Conservation (phyloP, 2,797 vertebrate genomes). For the Melanotaenia pygmaea region DNA sequence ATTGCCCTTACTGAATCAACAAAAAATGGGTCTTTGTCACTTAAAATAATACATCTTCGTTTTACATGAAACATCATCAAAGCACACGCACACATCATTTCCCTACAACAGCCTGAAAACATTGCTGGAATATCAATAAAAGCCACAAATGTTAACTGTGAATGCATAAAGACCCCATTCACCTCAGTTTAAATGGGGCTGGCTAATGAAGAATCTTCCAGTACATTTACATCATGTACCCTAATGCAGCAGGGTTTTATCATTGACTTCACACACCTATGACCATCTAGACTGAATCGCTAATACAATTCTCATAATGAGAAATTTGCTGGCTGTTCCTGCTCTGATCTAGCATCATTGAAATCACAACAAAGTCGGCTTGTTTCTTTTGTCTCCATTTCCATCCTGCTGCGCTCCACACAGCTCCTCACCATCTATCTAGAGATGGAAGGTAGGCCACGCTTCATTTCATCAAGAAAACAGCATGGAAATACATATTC, state of each 20-base stretch:
- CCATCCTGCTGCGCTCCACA: constrained; percentile 28
- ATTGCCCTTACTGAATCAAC: constrained; percentile 65
- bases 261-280: constrained; percentile 17
- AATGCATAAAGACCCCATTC: constrained; percentile 30
- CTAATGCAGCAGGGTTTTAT: constrained; percentile 24
- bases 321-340: constrained; percentile 20
- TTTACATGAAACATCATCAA: constrained; percentile 42
- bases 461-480: constrained; percentile 74
- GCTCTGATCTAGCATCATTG: constrained; percentile 39
- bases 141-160: constrained; percentile 35
- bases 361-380: constrained; percentile 53
- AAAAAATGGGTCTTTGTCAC: constrained; percentile 65
- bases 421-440: constrained; percentile 42
- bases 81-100: constrained; percentile 52
- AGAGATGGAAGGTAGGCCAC: constrained; percentile 48
- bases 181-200: constrained; percentile 29
- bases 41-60: constrained; percentile 61
- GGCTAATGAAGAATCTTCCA: constrained; percentile 30
- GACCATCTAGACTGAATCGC: constrained; percentile 37
- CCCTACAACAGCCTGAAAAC: constrained; percentile 34
- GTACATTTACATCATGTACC: constrained; percentile 14
- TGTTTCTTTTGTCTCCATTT: constrained; percentile 46
- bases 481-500: constrained; percentile 66
- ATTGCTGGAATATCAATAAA: constrained; percentile 47
- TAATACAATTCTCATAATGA: constrained; percentile 46